phyloP scores from a whole-genome alignment of 2,113 vertebrate genomes.

The Hydropotes inermis region DNA sequence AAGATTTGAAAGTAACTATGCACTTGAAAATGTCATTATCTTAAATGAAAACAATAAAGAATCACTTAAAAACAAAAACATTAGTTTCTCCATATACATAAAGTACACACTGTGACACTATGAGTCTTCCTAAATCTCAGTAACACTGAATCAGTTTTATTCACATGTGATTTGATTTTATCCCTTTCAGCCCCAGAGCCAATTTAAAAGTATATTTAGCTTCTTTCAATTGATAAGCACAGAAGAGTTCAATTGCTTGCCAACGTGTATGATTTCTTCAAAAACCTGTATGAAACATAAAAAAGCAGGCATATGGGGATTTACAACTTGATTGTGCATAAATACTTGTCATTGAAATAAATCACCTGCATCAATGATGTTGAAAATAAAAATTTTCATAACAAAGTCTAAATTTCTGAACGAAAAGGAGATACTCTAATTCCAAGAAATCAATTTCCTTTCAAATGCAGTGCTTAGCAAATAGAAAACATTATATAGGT shows the following conservation, averaged over 20 bases:
- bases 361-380: not conserved
- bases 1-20: conserved; percentile 27
- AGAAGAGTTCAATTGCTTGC: not conserved
- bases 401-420: not conserved
- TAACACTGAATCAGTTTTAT: conserved; percentile 5
- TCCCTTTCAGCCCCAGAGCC: not conserved
- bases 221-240: not conserved
- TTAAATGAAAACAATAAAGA: conserved; percentile 26
- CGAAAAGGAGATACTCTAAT: not conserved
- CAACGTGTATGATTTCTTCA: not conserved
- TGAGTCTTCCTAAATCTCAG: not conserved
- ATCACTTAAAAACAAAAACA: not conserved
- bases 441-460: not conserved
- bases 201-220: conserved; percentile 5
- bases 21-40: not conserved
- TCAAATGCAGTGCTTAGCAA: conserved; percentile 17
- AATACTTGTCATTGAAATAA: not conserved
- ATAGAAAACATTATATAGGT: not conserved
- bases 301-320: not conserved
- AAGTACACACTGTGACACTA: not conserved
- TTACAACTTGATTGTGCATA: not conserved
- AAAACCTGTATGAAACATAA: not conserved
- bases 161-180: conserved; percentile 36
- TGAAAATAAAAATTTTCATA: conserved; percentile 13
- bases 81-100: not conserved